Evolutionary conservation across 2,888 invertebrate species (phyloP).

Genomic region (Andrena bicolor): DNA sequence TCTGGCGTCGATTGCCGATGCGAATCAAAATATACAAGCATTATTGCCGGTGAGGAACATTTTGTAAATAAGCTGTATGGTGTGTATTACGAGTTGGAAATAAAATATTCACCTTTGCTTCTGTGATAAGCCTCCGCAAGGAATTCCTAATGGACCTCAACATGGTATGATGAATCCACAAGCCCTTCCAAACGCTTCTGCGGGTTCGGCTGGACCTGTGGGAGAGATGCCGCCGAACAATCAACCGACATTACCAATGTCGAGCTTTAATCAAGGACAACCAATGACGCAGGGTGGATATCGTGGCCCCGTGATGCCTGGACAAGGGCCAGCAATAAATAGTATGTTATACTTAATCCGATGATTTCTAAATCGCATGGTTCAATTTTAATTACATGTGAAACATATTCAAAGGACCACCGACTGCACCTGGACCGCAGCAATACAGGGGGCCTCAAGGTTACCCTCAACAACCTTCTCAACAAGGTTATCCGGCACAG

Average conservation of each 20-base stretch:
- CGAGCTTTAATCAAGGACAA: conserved; percentile 83
- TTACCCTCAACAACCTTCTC: conserved; percentile 89
- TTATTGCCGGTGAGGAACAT: conserved; percentile 91
- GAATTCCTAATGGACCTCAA: conserved; percentile 85
- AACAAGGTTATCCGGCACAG: conserved; percentile 88
- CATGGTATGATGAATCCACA: conserved; percentile 85
- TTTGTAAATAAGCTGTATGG: background rate
- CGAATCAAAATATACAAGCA: conserved; percentile 96
- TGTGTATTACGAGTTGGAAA: background rate
- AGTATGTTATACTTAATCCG: conserved; percentile 72
- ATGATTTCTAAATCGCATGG: background rate
- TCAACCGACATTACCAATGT: conserved; percentile 83
- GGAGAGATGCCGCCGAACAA: conserved; percentile 83
- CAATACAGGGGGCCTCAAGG: conserved; percentile 86
- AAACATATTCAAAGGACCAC: conserved; percentile 82
- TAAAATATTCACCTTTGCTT: background rate
- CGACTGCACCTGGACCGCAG: conserved; percentile 87
- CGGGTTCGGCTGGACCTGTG: conserved; percentile 81
- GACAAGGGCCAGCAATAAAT: conserved; percentile 85
- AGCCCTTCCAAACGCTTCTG: conserved; percentile 82
- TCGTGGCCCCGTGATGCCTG: conserved; percentile 87
- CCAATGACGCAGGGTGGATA: conserved; percentile 84
- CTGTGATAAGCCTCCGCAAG: conserved; percentile 86
- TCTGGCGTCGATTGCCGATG: conserved; percentile 98
- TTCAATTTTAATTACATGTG: background rate